Evolutionary conservation across 1,140 invertebrate species (phyloP).

Genomic region (Thereuonema tuberculata): DNA sequence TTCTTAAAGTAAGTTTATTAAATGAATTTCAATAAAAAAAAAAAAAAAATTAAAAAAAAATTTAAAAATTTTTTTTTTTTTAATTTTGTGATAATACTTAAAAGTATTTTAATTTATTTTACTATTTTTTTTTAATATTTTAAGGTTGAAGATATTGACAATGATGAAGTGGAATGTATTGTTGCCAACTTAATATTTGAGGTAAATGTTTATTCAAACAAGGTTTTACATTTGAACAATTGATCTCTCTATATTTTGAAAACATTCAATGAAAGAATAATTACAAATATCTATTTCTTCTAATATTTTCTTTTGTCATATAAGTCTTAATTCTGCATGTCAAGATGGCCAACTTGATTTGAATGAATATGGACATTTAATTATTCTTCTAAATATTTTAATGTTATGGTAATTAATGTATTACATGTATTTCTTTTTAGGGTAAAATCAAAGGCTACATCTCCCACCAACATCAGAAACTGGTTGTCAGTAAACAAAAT

Average conservation of each 20-base stretch:
- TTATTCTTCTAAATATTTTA: no score
- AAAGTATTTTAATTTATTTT: not conserved
- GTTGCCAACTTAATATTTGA: conserved; percentile 92
- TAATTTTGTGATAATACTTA: not conserved
- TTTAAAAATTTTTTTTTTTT: not conserved
- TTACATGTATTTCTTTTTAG: conserved; percentile 31
- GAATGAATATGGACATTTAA: no score
- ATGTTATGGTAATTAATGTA: no score
- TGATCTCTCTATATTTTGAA: no score
- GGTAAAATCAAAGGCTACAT: conserved; percentile 77
- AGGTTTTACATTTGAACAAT: no score
- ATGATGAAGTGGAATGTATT: conserved; percentile 91
- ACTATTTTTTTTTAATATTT: conserved; percentile 9
- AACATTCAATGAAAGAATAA: no score
- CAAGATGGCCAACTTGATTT: no score
- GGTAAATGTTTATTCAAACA: conserved; percentile 41
- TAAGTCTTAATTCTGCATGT: no score
- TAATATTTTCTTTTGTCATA: no score
- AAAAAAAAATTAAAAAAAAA: not conserved
- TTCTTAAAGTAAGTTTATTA: conserved; percentile 29
- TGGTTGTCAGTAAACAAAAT: conserved; percentile 94
- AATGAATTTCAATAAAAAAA: not conserved
- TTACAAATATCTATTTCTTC: no score
- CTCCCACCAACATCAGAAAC: conserved; percentile 88
- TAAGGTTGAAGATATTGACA: conserved; percentile 68